A percentile compares a stretch with the other conserved stretches of the same genome.
These are phyloP conservation scores for Galeopsomyia nigrocyanea DNA, from an alignment of 2,888 invertebrate species.

Conservation along the genomic window DNA sequence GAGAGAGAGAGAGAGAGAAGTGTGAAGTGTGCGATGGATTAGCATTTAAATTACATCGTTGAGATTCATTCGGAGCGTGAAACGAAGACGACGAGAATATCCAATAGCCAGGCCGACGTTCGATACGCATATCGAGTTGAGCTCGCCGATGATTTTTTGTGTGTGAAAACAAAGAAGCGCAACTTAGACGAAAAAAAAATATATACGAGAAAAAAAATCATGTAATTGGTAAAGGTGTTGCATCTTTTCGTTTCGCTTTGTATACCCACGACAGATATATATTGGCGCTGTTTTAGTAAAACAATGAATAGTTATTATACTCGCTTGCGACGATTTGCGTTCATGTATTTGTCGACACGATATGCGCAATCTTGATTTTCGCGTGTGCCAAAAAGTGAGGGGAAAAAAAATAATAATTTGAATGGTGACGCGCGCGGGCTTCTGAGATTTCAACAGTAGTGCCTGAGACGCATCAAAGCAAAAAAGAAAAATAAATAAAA, in stretches of 20 bases:
- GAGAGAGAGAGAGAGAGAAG: too few species aligned
- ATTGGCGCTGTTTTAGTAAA: background rate
- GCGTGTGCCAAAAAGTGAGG: background rate
- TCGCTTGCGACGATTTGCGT: background rate
- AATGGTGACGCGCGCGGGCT: slow-evolving; percentile 14
- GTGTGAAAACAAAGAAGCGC: background rate
- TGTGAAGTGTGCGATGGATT: too few species aligned
- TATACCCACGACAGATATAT: background rate
- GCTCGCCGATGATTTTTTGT: slow-evolving; percentile 29
- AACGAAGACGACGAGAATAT: slow-evolving; percentile 9
- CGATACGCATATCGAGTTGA: slow-evolving; percentile 37
- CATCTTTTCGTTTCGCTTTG: too few species aligned
- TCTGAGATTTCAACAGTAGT: slow-evolving; percentile 43
- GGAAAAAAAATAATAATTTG: background rate
- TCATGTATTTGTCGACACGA: slow-evolving; percentile 29
- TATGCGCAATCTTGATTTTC: slow-evolving; percentile 39
- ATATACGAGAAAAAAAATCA: too few species aligned
- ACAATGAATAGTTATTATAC: background rate
- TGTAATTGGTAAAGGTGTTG: too few species aligned
- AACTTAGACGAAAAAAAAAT: too few species aligned
- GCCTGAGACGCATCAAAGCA: slow-evolving; percentile 40
- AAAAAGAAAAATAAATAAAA: slow-evolving; percentile 2
- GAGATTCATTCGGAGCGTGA: slow-evolving; percentile 23
- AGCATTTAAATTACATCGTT: background rate
- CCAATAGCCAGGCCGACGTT: slow-evolving; percentile 7